Evolutionary conservation across 2,888 invertebrate genomes (phyloP), one percentile per base, ranked within the genome.

Genomic region (Gymnocheta viridis): DNA sequence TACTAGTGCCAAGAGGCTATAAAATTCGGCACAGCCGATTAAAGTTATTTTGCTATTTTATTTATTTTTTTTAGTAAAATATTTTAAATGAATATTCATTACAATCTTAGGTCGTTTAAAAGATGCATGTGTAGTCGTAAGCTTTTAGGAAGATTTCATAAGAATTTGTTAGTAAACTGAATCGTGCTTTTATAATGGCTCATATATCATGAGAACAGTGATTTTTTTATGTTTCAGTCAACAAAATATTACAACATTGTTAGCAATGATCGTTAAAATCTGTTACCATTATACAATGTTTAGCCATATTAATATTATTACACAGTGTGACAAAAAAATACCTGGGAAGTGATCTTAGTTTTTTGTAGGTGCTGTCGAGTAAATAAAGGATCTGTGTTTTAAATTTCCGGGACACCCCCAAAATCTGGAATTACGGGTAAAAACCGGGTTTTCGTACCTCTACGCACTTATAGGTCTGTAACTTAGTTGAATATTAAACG

Each of bases 111-210:
- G 29, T 60, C 44, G 2, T 19, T 41, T 27, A 62, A 38, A 60
- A 62, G 27, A 32, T 58, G 24, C 58, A 66, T 38, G 49, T 24
- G 29, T 27, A 67, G 24, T 56, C 5, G 12, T 56, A 35, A 32
- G 14, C 58, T 17, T 67, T 76, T 69, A 17, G 27, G 22, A 12
- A 80, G 44, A 90, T 89, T 89, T 88, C 90, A 89, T 88, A 89
- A 89, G 87, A 89, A 89, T 90, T 89, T 89, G 89, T 89, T 87
- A 89, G 88, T 89, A 89, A 90, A 90, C 90, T 89, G 87, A 88
- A 87, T 89, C 90, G 90, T 89, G 90, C 89, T 88, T 58, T 72
- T 10, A 19, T 72, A 80, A 80, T 80, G 80, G 66, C 83, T 80
- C 76, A 72, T 80, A 76, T 47, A 76, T 60, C 70, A 79, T 60